Base-by-base conservation (phyloP, 2,888 invertebrate species). In the Pilophorus perplexus region DNA sequence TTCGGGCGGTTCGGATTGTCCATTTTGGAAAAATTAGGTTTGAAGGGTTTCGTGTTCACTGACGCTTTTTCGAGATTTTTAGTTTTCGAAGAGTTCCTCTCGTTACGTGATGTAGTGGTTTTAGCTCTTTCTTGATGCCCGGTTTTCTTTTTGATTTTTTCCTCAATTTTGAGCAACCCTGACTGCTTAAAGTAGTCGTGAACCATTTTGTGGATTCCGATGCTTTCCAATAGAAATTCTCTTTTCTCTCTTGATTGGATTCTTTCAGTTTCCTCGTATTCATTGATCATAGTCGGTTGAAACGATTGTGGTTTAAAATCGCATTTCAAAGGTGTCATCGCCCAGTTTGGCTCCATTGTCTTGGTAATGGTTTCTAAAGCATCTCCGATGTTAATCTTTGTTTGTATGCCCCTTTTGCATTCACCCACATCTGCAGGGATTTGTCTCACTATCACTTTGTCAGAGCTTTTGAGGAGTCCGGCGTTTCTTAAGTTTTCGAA, bases 181-280 rank as follows among this genome's bases (percentile, higher is more conserved):
- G 67, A 48, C 20, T 50, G 37, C 42, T 67, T 67, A n/a, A 67
- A 40, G 44, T 37, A 27, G 12, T 50, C 27, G 67, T 50, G 62
- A 2, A 67, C 52, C 8, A 27, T 22, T 74, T 87, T 85, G 54
- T 87, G 75, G 75, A 89, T 81, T 40, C 88, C 86, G 71, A 85
- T 84, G 75, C 85, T 87, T 59, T 85, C 79, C 20, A 89, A 81
- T 52, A 88, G 78, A 75, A 84, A 85, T 73, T 87, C 86, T 46
- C 88, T 77, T 74, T 88, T 85, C 5, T 85, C 84, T 69, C 88
- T 75, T 68, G 80, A 77, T 71, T 82, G 83, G 50, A 85, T 75
- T 2, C 89, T 81, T 73, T 89, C 84, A 14, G 85, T 82, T 74
- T 90, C 90, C 73, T 90, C 90, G 10, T 84, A 78, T 75, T 85